These are phyloP conservation scores for Larimichthys crocea DNA, from an alignment of 2,113 vertebrate genomes.

Conservation along the genomic window DNA sequence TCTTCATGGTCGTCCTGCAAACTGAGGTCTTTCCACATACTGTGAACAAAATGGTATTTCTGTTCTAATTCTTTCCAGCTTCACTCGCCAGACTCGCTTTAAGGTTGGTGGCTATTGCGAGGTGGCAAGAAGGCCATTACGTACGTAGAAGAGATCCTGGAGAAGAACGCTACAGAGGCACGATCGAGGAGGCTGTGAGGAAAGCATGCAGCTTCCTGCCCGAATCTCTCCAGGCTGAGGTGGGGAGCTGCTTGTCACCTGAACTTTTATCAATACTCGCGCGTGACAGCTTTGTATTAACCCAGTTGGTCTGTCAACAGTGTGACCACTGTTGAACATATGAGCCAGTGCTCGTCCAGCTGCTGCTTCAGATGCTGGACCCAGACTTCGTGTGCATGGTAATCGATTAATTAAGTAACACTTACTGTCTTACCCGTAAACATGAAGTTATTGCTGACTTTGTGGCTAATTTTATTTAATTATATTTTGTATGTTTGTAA, in stretches of 20 bases:
- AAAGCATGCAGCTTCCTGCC: conserved; percentile 94
- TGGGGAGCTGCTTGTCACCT: conserved; percentile 17
- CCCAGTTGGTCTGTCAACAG: conserved; percentile 82
- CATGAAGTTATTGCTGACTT: neutral
- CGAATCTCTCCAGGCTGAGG: conserved; percentile 70
- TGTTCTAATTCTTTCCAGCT: conserved; percentile 63
- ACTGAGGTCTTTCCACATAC: neutral
- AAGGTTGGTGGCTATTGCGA: conserved; percentile 86
- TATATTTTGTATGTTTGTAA: neutral
- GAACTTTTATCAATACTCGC: neutral
- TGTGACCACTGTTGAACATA: conserved; percentile 92
- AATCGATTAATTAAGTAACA: neutral
- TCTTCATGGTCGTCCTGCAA: neutral
- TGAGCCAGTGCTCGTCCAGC: conserved; percentile 88
- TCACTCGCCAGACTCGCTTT: conserved; percentile 74
- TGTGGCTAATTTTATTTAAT: neutral
- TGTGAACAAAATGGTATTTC: neutral
- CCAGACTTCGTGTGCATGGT: conserved; percentile 94
- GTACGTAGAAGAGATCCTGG: conserved; percentile 88
- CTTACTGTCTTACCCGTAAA: neutral
- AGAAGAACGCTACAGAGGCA: conserved; percentile 90
- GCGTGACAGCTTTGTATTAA: neutral
- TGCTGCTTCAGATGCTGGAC: conserved; percentile 91
- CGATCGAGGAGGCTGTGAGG: conserved; percentile 89
- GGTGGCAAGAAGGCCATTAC: conserved; percentile 89